Conservation (phyloP, 2,113 vertebrate genomes). For the Xiphias gladius region DNA sequence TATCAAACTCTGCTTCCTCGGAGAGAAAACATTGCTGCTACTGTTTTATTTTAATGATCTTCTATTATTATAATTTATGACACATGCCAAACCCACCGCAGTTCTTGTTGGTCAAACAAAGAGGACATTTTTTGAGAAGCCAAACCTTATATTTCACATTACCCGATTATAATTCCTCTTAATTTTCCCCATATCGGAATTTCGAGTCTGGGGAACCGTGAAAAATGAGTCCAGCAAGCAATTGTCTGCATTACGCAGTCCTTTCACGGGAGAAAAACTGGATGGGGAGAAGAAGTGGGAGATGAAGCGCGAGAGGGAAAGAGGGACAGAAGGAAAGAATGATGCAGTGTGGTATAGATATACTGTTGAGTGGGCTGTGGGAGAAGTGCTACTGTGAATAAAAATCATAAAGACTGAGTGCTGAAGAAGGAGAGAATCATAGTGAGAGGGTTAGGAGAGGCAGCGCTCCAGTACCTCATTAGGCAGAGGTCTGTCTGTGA, state of each 20-base stretch:
- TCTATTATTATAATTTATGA: slow-evolving; percentile 71
- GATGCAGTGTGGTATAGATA: slow-evolving; percentile 49
- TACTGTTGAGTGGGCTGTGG: slow-evolving; percentile 65
- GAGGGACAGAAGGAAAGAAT: slow-evolving; percentile 33
- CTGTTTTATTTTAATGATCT: slow-evolving; percentile 71
- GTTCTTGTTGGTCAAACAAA: slow-evolving; percentile 50
- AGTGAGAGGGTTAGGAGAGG: slow-evolving; percentile 62
- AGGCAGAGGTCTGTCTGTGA: slow-evolving; percentile 66
- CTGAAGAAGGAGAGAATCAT: slow-evolving; percentile 51
- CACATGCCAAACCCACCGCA: slow-evolving; percentile 41
- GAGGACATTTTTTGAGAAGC: slow-evolving; percentile 30
- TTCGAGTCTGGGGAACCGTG: slow-evolving; percentile 46
- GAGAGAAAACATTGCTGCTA: slow-evolving; percentile 34
- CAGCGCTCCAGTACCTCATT: slow-evolving; percentile 69
- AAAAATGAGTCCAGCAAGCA: slow-evolving; percentile 57
- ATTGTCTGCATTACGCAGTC: slow-evolving; percentile 34
- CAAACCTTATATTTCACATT: slow-evolving; percentile 47
- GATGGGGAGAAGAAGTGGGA: slow-evolving; percentile 37
- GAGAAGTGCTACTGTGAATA: slow-evolving; percentile 60
- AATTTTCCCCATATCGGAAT: slow-evolving; percentile 61
- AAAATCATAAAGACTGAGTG: slow-evolving; percentile 59
- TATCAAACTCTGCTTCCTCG: slow-evolving; percentile 34
- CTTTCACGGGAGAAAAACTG: slow-evolving; percentile 44
- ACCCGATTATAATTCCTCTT: slow-evolving; percentile 71
- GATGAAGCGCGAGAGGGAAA: not conserved